phyloP scores from a whole-genome alignment of 1,140 invertebrate species.

The Cotesia glomerata region DNA sequence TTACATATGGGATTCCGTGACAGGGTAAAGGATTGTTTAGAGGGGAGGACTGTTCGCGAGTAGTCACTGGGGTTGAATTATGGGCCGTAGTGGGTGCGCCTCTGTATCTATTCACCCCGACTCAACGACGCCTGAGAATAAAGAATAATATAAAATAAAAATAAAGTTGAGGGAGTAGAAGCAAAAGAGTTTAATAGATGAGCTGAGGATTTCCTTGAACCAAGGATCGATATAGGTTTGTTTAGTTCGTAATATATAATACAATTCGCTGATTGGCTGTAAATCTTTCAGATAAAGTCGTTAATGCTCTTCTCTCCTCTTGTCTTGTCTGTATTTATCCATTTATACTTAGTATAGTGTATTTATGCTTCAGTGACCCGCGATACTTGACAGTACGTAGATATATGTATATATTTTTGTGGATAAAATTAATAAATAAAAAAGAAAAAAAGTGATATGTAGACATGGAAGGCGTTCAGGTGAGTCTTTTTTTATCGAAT shows the following conservation, averaged over 20 bases:
- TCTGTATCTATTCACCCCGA: slow-evolving; percentile 17
- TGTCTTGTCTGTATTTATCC: neutral
- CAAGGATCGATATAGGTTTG: neutral
- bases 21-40: slow-evolving; percentile 33
- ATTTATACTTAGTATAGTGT: neutral
- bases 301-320: slow-evolving; percentile 37
- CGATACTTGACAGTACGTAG: neutral
- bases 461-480: no score
- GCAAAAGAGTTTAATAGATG: slow-evolving; percentile 7
- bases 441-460: no score
- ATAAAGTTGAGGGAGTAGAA: neutral
- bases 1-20: slow-evolving; percentile 33
- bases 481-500: no score
- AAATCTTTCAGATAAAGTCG: slow-evolving; percentile 44
- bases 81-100: slow-evolving; percentile 38
- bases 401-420: neutral
- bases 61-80: slow-evolving; percentile 43
- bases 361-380: slow-evolving; percentile 12
- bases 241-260: neutral
- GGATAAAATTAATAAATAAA: no score
- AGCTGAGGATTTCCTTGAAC: neutral
- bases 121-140: slow-evolving; percentile 38
- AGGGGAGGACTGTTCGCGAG: slow-evolving; percentile 34
- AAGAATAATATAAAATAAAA: slow-evolving; percentile 47
- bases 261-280: slow-evolving; percentile 53